Percentiles rank a stretch among this genome's conserved stretches.
Evolutionary conservation across 2,888 invertebrate species (phyloP).

Genomic region (Pachliopta kotzebuea): DNA sequence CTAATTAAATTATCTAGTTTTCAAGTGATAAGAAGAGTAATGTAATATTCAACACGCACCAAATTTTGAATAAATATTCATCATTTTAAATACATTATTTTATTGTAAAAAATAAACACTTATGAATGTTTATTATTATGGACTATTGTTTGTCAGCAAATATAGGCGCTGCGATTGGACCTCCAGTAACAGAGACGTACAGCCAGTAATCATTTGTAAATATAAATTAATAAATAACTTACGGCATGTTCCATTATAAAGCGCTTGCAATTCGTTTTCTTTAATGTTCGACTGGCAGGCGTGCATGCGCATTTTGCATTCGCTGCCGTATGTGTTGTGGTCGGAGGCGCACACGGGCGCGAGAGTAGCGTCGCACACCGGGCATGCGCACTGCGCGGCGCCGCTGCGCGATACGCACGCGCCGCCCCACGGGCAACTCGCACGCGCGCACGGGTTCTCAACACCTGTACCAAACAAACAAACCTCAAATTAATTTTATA

Average conservation of each 20-base stretch:
- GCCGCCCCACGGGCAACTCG: conserved; percentile 82
- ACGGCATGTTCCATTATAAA: conserved; percentile 81
- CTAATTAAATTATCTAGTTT: not conserved
- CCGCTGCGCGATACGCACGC: conserved; percentile 84
- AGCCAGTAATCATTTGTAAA: no score
- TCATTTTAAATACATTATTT: no score
- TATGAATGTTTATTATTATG: no score
- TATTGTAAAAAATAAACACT: no score
- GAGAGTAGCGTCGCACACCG: conserved; percentile 87
- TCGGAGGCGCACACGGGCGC: conserved; percentile 89
- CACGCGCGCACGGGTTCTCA: conserved; percentile 80
- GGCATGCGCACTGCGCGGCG: conserved; percentile 84
- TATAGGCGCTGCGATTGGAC: no score
- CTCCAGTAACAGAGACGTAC: no score
- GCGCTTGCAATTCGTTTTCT: conserved; percentile 82
- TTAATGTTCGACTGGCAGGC: conserved; percentile 87
- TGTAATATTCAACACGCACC: no score
- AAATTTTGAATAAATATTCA: no score
- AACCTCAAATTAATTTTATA: not conserved
- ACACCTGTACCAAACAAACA: conserved; percentile 59
- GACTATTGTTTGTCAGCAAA: no score
- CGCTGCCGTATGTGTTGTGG: conserved; percentile 89
- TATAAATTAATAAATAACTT: conserved; percentile 42
- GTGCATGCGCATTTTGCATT: conserved; percentile 90
- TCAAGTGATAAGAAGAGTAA: no score